Conservation (phyloP, 2,888 invertebrate species). For the Strigamia transsilvanica region DNA sequence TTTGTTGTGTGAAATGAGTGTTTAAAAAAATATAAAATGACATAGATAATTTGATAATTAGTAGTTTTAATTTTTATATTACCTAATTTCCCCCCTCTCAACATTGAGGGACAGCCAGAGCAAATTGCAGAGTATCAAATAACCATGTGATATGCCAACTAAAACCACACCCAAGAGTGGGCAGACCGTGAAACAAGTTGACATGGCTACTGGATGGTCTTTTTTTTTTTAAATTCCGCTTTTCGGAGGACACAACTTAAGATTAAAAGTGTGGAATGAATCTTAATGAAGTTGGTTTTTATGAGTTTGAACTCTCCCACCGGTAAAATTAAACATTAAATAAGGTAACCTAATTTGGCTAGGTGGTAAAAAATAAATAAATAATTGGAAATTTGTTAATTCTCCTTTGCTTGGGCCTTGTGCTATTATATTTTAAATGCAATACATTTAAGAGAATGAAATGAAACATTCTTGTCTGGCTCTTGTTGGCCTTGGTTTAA, state of each 20-base stretch:
- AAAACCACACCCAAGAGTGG: constrained; percentile 24
- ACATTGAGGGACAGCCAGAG: constrained; percentile 13
- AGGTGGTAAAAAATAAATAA: neutral
- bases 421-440: neutral
- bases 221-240: neutral
- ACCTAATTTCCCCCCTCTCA: neutral
- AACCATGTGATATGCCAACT: constrained; percentile 15
- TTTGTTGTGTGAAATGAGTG: neutral
- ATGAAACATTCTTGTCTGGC: neutral
- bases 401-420: neutral
- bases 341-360: neutral
- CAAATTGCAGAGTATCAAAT: constrained; percentile 20
- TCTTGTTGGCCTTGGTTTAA: neutral
- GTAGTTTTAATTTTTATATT: neutral
- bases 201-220: constrained; percentile 20
- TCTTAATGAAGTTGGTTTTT: constrained; percentile 1
- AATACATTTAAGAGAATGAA: neutral
- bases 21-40: neutral
- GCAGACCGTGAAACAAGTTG: constrained; percentile 22
- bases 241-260: constrained; percentile 16
- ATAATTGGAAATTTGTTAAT: too few relatives aligned
- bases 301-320: neutral
- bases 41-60: constrained; percentile 1
- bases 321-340: neutral
- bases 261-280: constrained; percentile 11